Conservation (phyloP, 2,797 vertebrate genomes). For the Megaceryle alcyon region DNA sequence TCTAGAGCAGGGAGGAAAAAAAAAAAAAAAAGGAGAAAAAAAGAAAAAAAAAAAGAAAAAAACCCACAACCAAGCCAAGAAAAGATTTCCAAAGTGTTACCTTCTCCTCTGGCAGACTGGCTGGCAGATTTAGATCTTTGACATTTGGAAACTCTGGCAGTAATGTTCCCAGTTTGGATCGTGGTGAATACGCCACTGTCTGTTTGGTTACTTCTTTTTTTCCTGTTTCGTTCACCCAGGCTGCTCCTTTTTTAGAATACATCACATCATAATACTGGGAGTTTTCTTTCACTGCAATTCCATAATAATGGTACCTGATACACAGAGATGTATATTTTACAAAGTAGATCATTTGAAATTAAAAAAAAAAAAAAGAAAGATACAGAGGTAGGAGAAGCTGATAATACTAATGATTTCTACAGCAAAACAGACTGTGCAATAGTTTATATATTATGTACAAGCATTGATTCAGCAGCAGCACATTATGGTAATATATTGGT, state of each 20-base stretch:
- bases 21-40: background rate
- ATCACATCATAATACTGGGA: slow-evolving; percentile 99
- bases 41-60: background rate
- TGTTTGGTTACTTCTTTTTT: slow-evolving; percentile 99
- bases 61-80: slow-evolving; percentile 43
- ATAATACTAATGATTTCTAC: background rate
- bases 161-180: slow-evolving; percentile 98
- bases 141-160: slow-evolving; percentile 99
- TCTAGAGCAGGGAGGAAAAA: slow-evolving; percentile 34
- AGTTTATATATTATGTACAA: background rate
- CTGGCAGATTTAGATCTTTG: slow-evolving; percentile 99
- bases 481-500: background rate
- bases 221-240: slow-evolving; percentile 98
- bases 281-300: slow-evolving; percentile 97
- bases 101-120: slow-evolving; percentile 98
- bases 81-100: slow-evolving; percentile 87
- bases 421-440: background rate
- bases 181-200: slow-evolving; percentile 99
- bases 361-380: background rate
- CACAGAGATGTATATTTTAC: slow-evolving; percentile 21
- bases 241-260: slow-evolving; percentile 99
- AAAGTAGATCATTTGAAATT: background rate
- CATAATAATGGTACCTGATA: slow-evolving; percentile 97
- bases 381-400: background rate
- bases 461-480: background rate